Percentiles rank a stretch among this genome's conserved stretches.
Conservation (phyloP, 2,113 vertebrate genomes). For the Hiodon tergisus region DNA sequence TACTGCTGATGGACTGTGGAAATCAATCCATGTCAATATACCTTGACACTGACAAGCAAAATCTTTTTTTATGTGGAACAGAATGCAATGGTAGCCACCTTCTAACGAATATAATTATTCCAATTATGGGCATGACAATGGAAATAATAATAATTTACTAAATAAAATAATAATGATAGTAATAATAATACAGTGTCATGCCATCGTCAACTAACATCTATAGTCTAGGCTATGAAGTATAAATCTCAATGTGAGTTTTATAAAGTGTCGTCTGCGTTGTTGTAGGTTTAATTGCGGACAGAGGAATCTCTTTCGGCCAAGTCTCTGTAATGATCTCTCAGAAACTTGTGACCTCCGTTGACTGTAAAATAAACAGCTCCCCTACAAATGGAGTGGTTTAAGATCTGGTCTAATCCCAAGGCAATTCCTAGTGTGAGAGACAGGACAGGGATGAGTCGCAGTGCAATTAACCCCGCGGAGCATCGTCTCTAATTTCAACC, state of each 20-base stretch:
- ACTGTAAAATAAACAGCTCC: conserved; percentile 64
- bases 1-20: neutral
- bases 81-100: neutral
- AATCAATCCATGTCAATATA: conserved; percentile 2
- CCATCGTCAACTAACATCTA: neutral
- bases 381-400: conserved; percentile 54
- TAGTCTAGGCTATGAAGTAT: neutral
- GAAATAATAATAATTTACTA: conserved; percentile 5
- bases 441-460: conserved; percentile 32
- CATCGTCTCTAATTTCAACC: conserved; percentile 8
- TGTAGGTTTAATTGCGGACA: neutral
- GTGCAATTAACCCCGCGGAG: conserved; percentile 28
- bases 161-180: neutral
- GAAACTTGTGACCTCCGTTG: conserved; percentile 55
- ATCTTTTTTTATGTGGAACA: neutral
- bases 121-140: neutral
- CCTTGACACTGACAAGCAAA: neutral
- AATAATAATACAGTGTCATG: neutral
- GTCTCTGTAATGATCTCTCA: conserved; percentile 43
- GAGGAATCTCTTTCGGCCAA: conserved; percentile 51
- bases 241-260: conserved; percentile 7
- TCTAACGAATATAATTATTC: neutral
- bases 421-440: conserved; percentile 36
- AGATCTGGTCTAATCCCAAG: conserved; percentile 47
- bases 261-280: neutral